Percentiles rank a stretch among this genome's conserved stretches.
These are phyloP conservation scores for Chrysopa pallens DNA, from an alignment of 1,140 invertebrate genomes.

Conservation along the genomic window DNA sequence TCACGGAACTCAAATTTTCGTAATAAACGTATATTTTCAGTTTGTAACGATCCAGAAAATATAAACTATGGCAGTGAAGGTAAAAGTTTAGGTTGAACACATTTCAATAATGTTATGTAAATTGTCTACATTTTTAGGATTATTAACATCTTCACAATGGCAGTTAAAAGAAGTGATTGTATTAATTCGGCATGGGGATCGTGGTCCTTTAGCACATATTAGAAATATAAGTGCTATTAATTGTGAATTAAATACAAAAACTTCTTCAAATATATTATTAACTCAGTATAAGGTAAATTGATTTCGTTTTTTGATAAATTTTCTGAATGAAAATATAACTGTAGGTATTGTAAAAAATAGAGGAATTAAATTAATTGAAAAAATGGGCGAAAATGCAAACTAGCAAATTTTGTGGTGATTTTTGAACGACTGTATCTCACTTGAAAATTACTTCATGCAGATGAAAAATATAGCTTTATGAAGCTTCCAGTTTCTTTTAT, in stretches of 20 bases:
- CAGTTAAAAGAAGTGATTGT: conserved; percentile 59
- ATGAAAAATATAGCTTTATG: too few species aligned
- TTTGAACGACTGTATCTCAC: too few species aligned
- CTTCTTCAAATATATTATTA: conserved; percentile 15
- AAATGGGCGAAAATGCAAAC: too few species aligned
- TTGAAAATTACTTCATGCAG: too few species aligned
- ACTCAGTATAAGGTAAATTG: conserved; percentile 17
- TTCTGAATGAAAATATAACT: too few species aligned
- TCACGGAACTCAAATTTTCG: conserved; percentile 34
- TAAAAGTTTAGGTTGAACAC: conserved; percentile 8
- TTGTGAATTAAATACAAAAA: conserved; percentile 40
- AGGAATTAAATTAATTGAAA: too few species aligned
- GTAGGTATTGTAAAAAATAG: too few species aligned
- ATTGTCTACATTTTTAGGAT: conserved; percentile 16
- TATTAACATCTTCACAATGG: conserved; percentile 38
- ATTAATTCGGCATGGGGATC: conserved; percentile 71
- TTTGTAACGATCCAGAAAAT: conserved; percentile 46
- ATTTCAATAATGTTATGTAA: background rate
- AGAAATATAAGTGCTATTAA: conserved; percentile 54
- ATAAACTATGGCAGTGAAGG: conserved; percentile 50
- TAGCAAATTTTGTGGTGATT: too few species aligned
- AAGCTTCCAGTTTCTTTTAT: too few species aligned
- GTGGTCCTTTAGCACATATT: conserved; percentile 65
- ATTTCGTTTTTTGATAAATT: too few species aligned
- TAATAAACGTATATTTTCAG: conserved; percentile 38